Evolutionary conservation across 1,140 invertebrate species (phyloP), one percentile per base, ranked within the genome.

Genomic region (Trichonephila clavipes): DNA sequence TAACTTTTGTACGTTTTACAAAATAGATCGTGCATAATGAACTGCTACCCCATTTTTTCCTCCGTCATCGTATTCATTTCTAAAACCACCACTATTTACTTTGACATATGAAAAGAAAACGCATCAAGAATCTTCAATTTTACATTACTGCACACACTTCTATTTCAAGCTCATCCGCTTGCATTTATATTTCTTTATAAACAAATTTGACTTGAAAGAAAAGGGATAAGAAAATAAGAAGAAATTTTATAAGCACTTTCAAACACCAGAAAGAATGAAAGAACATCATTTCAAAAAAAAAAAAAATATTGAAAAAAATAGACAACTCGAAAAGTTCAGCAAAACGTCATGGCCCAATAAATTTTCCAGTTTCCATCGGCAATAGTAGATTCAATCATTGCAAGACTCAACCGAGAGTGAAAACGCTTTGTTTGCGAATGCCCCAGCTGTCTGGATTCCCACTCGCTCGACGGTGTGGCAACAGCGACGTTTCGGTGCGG

Each of bases 381-480:
- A 58, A 44, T 58, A n/a, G n/a, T 10, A 24, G 83, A 88, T 93
- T 93, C 92, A 93, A 93, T 93, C 92, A 93, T 69, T 24, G 83
- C 21, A 59, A 69, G 28, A 88, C 21, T 44, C 92, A 93, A 58
- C 85, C 64, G 92, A 93, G 92, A 93, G 92, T 92, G 92, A 93
- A 93, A 88, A 93, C 86, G 85, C 59, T 88, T 92, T 93, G 92
- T 93, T 93, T 93, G 92, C 62, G 51, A 18, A 82, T 72, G 85
- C 86, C 21, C 24, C 92, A 93, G 85, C 85, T 93, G 92, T 64
- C 5, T 24, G 2, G 21, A 40, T 93, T 93, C 92, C 92, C 92
- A 93, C 72, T 88, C 83, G 88, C 85, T 87, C 89, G 89, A 19
- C 85, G 88, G 40, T 92, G 44, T 87, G 61, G 82, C 83, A 77